phyloP scores from a whole-genome alignment of 1,140 invertebrate species.

The Lasioglossum albipes region DNA sequence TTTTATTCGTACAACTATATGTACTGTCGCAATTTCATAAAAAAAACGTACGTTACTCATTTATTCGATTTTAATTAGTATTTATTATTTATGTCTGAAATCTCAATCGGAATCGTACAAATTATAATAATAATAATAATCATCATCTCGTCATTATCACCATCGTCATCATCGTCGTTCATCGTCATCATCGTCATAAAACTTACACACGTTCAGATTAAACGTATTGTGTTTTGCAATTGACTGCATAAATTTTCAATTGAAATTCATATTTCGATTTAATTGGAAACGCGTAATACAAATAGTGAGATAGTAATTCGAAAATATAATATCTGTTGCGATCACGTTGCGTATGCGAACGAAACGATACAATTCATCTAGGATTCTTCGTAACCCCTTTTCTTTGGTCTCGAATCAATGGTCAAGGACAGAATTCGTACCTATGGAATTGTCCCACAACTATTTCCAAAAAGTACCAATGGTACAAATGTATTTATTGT shows the following conservation, averaged over 20 bases:
- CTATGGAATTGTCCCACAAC: conserved; percentile 9
- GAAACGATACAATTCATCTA: conserved; percentile 32
- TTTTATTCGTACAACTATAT: conserved; percentile 52
- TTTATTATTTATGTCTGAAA: conserved; percentile 45
- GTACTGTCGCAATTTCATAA: conserved; percentile 30
- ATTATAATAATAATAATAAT: conserved; percentile 11
- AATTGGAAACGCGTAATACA: conserved; percentile 14
- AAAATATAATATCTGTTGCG: conserved; percentile 32
- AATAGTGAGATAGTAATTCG: conserved; percentile 4
- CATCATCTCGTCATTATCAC: neutral
- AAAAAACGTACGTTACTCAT: conserved; percentile 6
- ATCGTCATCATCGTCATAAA: neutral
- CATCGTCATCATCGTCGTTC: too few species aligned
- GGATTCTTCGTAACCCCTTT: conserved; percentile 42
- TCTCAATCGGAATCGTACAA: conserved; percentile 39
- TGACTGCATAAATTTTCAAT: conserved; percentile 32
- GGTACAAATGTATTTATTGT: conserved; percentile 49
- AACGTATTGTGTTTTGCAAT: conserved; percentile 42
- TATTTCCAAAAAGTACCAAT: conserved; percentile 24
- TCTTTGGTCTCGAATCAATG: conserved; percentile 36
- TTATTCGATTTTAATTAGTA: conserved; percentile 46
- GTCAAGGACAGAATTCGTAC: conserved; percentile 10
- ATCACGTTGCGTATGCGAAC: conserved; percentile 23
- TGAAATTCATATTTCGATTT: neutral
- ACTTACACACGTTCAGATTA: conserved; percentile 34